These are phyloP conservation scores for Molossus molossus DNA, from an alignment of 2,797 vertebrate genomes.

Conservation along the genomic window DNA sequence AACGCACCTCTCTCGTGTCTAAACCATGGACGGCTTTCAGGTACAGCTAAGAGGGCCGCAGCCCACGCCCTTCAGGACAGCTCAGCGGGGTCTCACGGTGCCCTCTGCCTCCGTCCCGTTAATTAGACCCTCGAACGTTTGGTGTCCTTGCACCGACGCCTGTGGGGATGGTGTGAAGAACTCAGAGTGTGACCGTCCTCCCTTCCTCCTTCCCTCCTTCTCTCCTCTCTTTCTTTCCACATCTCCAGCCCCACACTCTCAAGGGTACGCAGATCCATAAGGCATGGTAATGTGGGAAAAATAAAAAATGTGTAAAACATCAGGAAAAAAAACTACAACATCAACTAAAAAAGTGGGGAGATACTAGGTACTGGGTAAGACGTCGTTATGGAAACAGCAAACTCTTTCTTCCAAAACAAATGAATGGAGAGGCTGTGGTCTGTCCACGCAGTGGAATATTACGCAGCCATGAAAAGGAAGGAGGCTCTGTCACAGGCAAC, in stretches of 20 bases:
- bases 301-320: no score
- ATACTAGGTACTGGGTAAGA: background rate
- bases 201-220: no score
- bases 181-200: no score
- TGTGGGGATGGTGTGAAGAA: background rate
- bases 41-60: background rate
- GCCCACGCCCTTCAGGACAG: no score
- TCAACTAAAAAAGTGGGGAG: no score
- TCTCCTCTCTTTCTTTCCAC: no score
- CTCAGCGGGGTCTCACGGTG: no score
- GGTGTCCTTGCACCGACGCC: background rate
- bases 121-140: background rate
- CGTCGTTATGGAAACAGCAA: background rate
- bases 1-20: background rate
- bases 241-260: no score
- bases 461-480: background rate
- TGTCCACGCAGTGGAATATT: background rate
- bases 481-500: background rate
- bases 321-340: no score
- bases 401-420: background rate
- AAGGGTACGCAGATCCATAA: no score
- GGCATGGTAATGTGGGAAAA: no score
- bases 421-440: background rate
- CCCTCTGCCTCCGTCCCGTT: background rate
- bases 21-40: background rate